These are phyloP conservation scores for Ploceus nigricollis DNA, from an alignment of 2,113 vertebrate species.

Conservation along the genomic window DNA sequence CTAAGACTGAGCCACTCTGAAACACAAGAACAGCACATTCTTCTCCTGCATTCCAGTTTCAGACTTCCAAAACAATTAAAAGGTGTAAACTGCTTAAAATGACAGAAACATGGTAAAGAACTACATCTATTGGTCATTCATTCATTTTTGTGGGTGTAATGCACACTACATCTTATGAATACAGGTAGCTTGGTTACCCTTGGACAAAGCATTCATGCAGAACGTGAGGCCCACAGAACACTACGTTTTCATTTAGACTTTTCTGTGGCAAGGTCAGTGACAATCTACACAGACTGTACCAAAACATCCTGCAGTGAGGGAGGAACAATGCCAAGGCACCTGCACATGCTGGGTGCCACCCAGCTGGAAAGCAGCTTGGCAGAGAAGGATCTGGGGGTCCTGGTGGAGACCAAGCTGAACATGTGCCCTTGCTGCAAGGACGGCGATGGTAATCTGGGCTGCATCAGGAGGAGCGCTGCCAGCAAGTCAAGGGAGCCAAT, in stretches of 20 bases:
- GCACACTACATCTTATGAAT: background rate
- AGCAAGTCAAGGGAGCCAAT: background rate
- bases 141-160: background rate
- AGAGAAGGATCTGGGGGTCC: background rate
- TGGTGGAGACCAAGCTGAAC: background rate
- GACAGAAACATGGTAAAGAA: background rate
- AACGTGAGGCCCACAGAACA: background rate
- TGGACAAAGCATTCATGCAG: background rate
- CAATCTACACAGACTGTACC: background rate
- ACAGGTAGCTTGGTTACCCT: background rate
- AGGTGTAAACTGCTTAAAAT: background rate
- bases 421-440: background rate
- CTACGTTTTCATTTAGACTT: background rate
- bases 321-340: background rate
- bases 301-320: background rate
- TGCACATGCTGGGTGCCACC: background rate
- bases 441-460: background rate
- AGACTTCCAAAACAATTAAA: background rate
- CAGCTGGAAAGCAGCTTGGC: background rate
- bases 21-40: fast-evolving
- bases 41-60: background rate
- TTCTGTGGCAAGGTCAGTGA: background rate
- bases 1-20: background rate
- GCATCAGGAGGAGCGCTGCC: background rate
- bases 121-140: background rate